These are phyloP conservation scores for Erebia ligea DNA, from an alignment of 2,888 invertebrate species.

Conservation along the genomic window DNA sequence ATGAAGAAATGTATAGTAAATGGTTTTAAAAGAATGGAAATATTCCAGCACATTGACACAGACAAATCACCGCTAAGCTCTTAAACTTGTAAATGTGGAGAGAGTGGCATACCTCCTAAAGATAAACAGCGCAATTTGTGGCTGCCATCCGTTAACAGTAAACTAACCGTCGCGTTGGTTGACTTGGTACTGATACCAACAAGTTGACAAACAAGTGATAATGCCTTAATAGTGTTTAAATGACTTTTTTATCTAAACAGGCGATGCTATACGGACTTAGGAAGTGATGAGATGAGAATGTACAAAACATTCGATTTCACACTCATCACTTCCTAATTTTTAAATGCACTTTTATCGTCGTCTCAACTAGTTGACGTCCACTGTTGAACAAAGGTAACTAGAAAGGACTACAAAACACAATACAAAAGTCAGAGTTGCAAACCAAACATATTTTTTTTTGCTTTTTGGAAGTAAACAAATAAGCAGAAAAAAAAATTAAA, in stretches of 20 bases:
- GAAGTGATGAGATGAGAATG: neutral
- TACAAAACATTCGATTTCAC: too few relatives aligned
- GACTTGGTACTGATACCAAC: neutral
- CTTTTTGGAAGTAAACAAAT: neutral
- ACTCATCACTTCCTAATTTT: too few relatives aligned
- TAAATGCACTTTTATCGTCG: too few relatives aligned
- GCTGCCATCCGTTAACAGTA: constrained; percentile 21
- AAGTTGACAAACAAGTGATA: constrained; percentile 26
- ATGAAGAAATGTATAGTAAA: neutral
- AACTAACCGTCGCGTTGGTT: constrained; percentile 20
- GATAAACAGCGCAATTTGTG: constrained; percentile 28
- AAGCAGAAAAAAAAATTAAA: neutral
- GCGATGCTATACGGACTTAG: neutral
- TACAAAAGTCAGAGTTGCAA: neutral
- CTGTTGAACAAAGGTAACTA: too few relatives aligned
- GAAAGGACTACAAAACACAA: too few relatives aligned
- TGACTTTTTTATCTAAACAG: constrained; percentile 24
- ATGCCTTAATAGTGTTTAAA: constrained; percentile 29
- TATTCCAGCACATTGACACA: neutral
- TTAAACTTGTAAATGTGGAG: constrained; percentile 20
- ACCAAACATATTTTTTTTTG: neutral
- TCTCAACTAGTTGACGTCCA: too few relatives aligned
- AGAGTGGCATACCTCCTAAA: constrained; percentile 12
- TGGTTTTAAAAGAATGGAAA: neutral
- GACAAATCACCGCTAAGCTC: constrained; percentile 21